These are phyloP conservation scores for Mustelus asterias DNA, from an alignment of 2,113 vertebrate species.

Conservation along the genomic window DNA sequence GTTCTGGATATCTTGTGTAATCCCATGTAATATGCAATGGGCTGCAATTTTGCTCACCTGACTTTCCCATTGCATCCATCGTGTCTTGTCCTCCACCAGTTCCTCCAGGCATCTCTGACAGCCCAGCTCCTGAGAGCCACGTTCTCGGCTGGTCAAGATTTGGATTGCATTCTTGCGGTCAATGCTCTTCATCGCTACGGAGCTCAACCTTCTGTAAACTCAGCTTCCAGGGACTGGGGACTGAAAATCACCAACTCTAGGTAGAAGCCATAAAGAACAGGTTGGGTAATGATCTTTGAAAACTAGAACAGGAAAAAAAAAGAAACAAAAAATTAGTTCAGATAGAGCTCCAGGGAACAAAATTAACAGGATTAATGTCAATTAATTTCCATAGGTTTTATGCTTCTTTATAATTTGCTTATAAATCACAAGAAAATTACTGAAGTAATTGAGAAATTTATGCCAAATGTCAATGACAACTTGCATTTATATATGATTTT, in stretches of 20 bases:
- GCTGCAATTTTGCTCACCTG: constrained; percentile 63
- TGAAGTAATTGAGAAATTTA: neutral
- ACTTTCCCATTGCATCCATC: constrained; percentile 98
- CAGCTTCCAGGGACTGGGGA: constrained; percentile 47
- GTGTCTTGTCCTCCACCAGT: constrained; percentile 93
- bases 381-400: neutral
- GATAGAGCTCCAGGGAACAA: neutral
- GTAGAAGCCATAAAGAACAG: constrained; percentile 56
- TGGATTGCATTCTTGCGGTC: constrained; percentile 93
- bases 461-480: neutral
- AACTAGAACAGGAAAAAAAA: constrained; percentile 48
- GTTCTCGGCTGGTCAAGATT: constrained; percentile 85
- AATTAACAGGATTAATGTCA: neutral
- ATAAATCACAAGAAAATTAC: neutral
- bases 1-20: too few relatives aligned
- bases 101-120: constrained; percentile 89
- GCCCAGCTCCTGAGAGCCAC: constrained; percentile 76
- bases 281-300: constrained; percentile 53
- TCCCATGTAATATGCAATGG: too few relatives aligned
- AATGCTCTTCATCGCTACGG: constrained; percentile 70
- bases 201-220: constrained; percentile 40
- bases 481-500: neutral
- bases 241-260: constrained; percentile 52
- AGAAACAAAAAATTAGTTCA: constrained; percentile 44
- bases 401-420: neutral